phyloP scores from a whole-genome alignment of 2,797 vertebrate species.

The Clarias laeviceps region DNA sequence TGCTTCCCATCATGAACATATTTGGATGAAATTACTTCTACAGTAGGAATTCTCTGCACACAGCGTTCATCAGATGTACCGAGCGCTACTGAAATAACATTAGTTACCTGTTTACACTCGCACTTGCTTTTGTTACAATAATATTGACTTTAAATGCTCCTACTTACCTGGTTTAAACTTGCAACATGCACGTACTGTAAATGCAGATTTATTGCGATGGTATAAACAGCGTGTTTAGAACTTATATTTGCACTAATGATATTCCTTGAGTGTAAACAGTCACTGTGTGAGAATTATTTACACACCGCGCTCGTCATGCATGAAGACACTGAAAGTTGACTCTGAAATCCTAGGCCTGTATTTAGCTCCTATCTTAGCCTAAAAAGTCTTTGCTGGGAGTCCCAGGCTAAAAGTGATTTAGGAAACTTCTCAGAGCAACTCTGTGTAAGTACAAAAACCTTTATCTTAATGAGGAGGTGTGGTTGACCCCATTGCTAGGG shows the following conservation, averaged over 20 bases:
- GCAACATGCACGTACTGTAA: background rate
- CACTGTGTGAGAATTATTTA: background rate
- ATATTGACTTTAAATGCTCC: background rate
- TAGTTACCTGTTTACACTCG: background rate
- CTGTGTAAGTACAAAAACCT: too few relatives aligned
- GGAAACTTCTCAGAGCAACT: too few relatives aligned
- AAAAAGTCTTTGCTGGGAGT: too few relatives aligned
- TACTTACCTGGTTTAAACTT: background rate
- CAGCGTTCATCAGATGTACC: background rate
- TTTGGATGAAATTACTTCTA: too few relatives aligned
- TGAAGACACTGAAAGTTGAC: background rate
- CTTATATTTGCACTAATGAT: background rate
- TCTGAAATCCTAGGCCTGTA: background rate
- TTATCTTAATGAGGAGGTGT: too few relatives aligned
- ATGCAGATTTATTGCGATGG: background rate
- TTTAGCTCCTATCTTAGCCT: too few relatives aligned
- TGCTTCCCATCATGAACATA: too few relatives aligned
- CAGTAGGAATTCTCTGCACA: background rate
- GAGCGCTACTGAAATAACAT: background rate
- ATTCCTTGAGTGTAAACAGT: background rate
- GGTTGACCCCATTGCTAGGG: too few relatives aligned
- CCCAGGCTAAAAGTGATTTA: too few relatives aligned
- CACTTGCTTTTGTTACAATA: background rate
- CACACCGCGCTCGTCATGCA: background rate
- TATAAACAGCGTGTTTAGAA: background rate